Evolutionary conservation across 1,140 invertebrate genomes (phyloP).

Genomic region (Drosophila setifemur): DNA sequence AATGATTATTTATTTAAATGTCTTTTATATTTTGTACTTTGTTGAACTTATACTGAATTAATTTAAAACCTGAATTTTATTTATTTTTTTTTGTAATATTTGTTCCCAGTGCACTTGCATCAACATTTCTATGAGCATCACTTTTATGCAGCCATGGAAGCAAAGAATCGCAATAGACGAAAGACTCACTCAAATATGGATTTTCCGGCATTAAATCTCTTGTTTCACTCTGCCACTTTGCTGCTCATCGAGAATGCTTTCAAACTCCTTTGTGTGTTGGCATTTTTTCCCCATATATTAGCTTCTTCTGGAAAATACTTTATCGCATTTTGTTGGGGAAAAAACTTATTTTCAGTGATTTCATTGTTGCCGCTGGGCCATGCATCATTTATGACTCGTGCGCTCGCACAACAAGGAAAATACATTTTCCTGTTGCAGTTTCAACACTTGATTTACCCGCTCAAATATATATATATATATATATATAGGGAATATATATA

Average conservation of each 20-base stretch:
- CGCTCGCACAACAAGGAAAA: constrained; percentile 21
- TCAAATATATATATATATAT: not conserved
- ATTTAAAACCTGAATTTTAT: too few relatives aligned
- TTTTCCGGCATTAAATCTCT: constrained; percentile 30
- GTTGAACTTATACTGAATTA: too few relatives aligned
- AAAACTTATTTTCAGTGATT: constrained; percentile 8
- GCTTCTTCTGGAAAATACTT: not conserved
- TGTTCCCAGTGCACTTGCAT: too few relatives aligned
- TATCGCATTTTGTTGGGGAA: constrained; percentile 14
- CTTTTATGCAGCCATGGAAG: constrained; percentile 21
- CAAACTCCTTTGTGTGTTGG: not conserved
- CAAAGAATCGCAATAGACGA: not conserved
- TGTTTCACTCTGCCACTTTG: constrained; percentile 8
- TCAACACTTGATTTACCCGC: constrained; percentile 30
- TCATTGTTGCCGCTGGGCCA: constrained; percentile 39
- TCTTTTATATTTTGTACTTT: too few relatives aligned
- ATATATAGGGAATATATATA: too few relatives aligned
- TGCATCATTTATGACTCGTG: constrained; percentile 61
- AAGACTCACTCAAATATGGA: constrained; percentile 27
- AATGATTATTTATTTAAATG: too few relatives aligned
- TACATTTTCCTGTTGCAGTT: constrained; percentile 41
- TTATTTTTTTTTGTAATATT: too few relatives aligned
- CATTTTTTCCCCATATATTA: constrained; percentile 3
- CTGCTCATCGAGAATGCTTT: not conserved
- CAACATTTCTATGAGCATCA: constrained; percentile 1